Conservation (phyloP, 2,888 invertebrate genomes). For the Macrosoma leucophasiata region DNA sequence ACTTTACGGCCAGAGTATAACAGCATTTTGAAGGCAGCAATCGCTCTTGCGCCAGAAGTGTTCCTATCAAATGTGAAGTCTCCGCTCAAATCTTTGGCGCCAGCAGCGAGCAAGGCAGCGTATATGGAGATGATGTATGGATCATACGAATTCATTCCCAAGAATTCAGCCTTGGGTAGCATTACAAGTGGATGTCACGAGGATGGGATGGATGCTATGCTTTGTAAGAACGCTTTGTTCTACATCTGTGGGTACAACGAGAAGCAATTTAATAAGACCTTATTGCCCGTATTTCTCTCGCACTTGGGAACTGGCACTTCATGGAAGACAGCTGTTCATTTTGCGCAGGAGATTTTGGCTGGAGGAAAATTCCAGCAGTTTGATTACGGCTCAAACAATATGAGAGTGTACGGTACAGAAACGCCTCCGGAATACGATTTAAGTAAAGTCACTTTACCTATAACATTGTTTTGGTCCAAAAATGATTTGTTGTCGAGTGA, state of each 20-base stretch:
- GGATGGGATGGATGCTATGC: conserved; percentile 60
- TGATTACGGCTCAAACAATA: conserved; percentile 80
- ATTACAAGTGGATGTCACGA: conserved; percentile 75
- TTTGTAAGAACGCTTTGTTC: conserved; percentile 84
- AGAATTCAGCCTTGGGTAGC: conserved; percentile 72
- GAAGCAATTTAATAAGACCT: conserved; percentile 79
- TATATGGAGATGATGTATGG: conserved; percentile 79
- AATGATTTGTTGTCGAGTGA: conserved; percentile 84
- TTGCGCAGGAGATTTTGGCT: conserved; percentile 73
- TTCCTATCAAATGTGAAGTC: conserved; percentile 79
- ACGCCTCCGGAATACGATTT: conserved; percentile 79
- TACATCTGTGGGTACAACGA: conserved; percentile 82
- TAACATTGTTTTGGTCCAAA: conserved; percentile 79
- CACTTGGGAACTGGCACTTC: conserved; percentile 86
- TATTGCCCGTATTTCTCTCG: conserved; percentile 80
- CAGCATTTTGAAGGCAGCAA: conserved; percentile 76
- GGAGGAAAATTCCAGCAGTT: conserved; percentile 77
- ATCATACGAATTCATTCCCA: conserved; percentile 82
- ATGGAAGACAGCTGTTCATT: conserved; percentile 82
- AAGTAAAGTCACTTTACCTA: conserved; percentile 73
- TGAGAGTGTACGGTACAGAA: conserved; percentile 68
- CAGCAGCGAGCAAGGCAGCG: conserved; percentile 75
- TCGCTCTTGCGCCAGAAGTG: conserved; percentile 82
- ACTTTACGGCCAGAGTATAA: conserved; percentile 80
- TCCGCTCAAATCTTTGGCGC: conserved; percentile 80